phyloP scores from a whole-genome alignment of 2,113 vertebrate genomes.

The Triplophysa rosa region DNA sequence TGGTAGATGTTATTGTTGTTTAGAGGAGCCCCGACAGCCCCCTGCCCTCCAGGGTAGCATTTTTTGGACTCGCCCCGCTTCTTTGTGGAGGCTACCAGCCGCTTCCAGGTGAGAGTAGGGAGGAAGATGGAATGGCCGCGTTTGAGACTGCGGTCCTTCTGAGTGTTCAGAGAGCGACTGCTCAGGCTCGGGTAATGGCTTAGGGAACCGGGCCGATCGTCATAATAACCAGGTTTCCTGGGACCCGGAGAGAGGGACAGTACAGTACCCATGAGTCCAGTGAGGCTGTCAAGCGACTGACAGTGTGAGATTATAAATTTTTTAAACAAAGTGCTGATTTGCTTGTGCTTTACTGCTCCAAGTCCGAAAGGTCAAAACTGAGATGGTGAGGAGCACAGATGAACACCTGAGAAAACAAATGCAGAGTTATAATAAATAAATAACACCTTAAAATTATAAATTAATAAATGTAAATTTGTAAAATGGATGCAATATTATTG shows the following conservation, averaged over 20 bases:
- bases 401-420: conserved; percentile 27
- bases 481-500: too few species aligned
- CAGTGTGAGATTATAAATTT: conserved; percentile 12
- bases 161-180: conserved; percentile 73
- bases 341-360: conserved; percentile 22
- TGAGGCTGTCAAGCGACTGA: conserved; percentile 24
- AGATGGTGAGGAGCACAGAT: conserved; percentile 9
- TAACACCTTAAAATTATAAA: not conserved
- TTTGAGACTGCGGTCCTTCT: conserved; percentile 74
- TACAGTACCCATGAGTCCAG: conserved; percentile 72
- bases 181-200: conserved; percentile 77
- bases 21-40: conserved; percentile 56
- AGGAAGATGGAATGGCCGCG: conserved; percentile 79
- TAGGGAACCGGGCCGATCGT: conserved; percentile 73
- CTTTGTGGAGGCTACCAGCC: conserved; percentile 80
- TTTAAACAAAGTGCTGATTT: conserved; percentile 2
- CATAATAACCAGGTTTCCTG: conserved; percentile 75
- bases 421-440: conserved; percentile 13
- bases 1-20: conserved; percentile 76
- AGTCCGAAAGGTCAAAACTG: conserved; percentile 8
- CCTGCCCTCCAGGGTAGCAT: conserved; percentile 39
- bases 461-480: not conserved
- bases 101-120: conserved; percentile 80
- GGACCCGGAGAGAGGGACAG: conserved; percentile 78
- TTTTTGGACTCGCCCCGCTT: conserved; percentile 74